Evolutionary conservation across 2,888 invertebrate species (phyloP), one percentile per base, ranked within the genome.

Genomic region (Alloscopus bannaensis): DNA sequence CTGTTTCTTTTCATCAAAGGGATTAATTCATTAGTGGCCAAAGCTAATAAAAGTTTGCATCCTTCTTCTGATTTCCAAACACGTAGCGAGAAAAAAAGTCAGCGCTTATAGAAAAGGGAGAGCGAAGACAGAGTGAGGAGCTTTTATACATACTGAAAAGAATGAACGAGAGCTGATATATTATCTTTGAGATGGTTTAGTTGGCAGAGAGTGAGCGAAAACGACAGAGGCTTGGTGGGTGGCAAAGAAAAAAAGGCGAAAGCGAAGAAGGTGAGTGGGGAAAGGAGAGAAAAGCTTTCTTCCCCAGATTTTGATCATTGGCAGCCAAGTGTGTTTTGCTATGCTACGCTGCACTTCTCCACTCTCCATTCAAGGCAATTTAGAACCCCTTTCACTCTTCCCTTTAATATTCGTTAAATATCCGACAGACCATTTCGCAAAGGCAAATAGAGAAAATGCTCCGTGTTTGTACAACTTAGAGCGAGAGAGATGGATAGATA

Each of bases 11-110:
- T 81, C 80, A 80, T 84, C 80, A 83, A 83, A 82, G 79, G 84
- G 84, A 82, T 84, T 84, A 84, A 84, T 84, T 84, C 81, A 84
- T 84, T 84, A 84, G 83, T 72, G 69, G 81, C 60, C 70, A 75
- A 73, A 78, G 80, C 72, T 66, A 70, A 71, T 80, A 77, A 66
- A 75, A 70, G 65, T 77, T 73, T 69, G 28, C 40, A 57, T 62
- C 73, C 80, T 80, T 71, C 65, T 82, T 80, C 65, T 31, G 80
- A 77, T 80, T 82, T 82, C 82, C 55, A 59, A 60, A 62, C 78
- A 75, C 82, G 82, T 78, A 65, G 59, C n/a, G 24, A 47, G n/a
- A n/a, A n/a, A n/a, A n/a, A 55, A 65, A 72, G 65, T 57, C 57
- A 42, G 62, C 22, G 65, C 55, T 55, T 31, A 65, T 18, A 73